These are phyloP conservation scores for Lepisosteus oculatus DNA, from an alignment of 2,113 vertebrate genomes.

Conservation along the genomic window DNA sequence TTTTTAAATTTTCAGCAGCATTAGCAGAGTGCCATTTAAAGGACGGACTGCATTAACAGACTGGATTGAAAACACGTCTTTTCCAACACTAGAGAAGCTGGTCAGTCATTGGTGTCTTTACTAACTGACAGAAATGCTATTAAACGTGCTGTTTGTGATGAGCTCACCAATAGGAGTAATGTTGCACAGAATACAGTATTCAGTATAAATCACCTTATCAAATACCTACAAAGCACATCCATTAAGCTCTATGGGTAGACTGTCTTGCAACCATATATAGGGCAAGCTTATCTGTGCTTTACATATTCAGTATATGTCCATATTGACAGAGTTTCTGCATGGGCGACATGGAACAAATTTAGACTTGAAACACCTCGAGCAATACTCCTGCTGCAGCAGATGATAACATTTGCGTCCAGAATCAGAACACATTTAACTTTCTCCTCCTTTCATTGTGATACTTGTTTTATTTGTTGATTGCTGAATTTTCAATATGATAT, in stretches of 20 bases:
- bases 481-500: slow-evolving; percentile 43
- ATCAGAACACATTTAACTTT: slow-evolving; percentile 49
- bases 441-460: slow-evolving; percentile 58
- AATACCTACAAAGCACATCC: slow-evolving; percentile 71
- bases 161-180: slow-evolving; percentile 67
- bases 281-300: slow-evolving; percentile 77
- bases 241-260: slow-evolving; percentile 65
- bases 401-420: slow-evolving; percentile 60
- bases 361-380: slow-evolving; percentile 68
- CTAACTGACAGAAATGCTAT: slow-evolving; percentile 67
- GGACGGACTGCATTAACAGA: too few relatives aligned
- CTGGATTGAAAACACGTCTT: too few relatives aligned
- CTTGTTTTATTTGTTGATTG: slow-evolving; percentile 48
- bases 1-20: too few relatives aligned
- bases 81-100: slow-evolving; percentile 43
- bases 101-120: slow-evolving; percentile 62
- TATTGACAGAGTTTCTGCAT: slow-evolving; percentile 58
- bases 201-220: slow-evolving; percentile 77
- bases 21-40: too few relatives aligned
- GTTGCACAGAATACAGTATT: slow-evolving; percentile 66
- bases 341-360: slow-evolving; percentile 54
- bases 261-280: slow-evolving; percentile 71
- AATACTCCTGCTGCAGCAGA: slow-evolving; percentile 66
- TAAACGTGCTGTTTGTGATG: slow-evolving; percentile 69
- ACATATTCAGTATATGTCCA: slow-evolving; percentile 71